Conservation (phyloP, 2,797 vertebrate genomes). For the Masticophis lateralis region DNA sequence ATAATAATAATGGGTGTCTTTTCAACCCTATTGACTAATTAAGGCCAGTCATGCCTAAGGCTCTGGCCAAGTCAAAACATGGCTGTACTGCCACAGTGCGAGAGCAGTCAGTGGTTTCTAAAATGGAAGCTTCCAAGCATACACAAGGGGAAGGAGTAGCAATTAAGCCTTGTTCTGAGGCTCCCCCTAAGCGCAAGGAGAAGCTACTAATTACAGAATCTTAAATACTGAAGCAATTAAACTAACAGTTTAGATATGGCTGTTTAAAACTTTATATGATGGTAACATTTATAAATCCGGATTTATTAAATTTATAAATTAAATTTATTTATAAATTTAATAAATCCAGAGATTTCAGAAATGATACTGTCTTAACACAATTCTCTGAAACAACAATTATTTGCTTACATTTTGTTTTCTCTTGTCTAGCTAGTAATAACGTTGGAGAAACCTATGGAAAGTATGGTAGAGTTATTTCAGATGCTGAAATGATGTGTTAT, state of each 20-base stretch:
- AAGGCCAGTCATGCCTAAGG: too few relatives aligned
- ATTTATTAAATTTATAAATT: too few relatives aligned
- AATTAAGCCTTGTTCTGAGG: too few relatives aligned
- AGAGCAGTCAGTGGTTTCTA: too few relatives aligned
- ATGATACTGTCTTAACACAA: not conserved
- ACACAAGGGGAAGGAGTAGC: too few relatives aligned
- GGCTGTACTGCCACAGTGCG: too few relatives aligned
- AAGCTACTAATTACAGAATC: not conserved
- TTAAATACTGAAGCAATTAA: not conserved
- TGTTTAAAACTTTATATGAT: not conserved
- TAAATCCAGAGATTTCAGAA: not conserved
- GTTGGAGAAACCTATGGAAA: not conserved
- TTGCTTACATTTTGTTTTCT: not conserved
- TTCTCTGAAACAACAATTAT: not conserved
- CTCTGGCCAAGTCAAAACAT: too few relatives aligned
- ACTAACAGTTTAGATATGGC: not conserved
- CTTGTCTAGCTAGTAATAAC: not conserved
- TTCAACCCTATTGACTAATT: too few relatives aligned
- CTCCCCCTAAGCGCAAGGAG: too few relatives aligned
- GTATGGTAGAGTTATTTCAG: not conserved
- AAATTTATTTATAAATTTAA: not conserved
- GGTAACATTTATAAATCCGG: too few relatives aligned
- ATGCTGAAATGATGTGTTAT: not conserved
- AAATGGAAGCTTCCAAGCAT: too few relatives aligned
- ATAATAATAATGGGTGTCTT: too few relatives aligned